Evolutionary conservation across 2,797 vertebrate genomes (phyloP).

Genomic region (Dipus sagitta): DNA sequence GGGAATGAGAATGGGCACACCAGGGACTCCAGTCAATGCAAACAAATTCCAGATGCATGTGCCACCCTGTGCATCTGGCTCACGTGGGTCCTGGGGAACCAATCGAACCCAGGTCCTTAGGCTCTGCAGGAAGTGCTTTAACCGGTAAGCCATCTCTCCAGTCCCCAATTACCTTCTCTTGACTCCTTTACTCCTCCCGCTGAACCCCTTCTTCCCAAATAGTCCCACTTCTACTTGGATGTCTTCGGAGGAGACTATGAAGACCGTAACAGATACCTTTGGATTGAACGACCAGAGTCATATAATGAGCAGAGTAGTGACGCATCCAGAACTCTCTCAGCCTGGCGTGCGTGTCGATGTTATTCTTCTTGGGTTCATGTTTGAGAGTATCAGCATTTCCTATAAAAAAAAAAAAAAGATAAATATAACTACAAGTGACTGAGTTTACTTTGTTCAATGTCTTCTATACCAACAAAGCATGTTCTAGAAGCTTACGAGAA

Average conservation of each 20-base stretch:
- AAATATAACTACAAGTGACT: constrained; percentile 43
- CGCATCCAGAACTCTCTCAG: constrained; percentile 94
- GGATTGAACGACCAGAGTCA: constrained; percentile 97
- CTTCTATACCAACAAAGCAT: constrained; percentile 18
- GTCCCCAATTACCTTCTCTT: too few species aligned
- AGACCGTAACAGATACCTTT: constrained; percentile 90
- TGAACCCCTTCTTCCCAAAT: too few species aligned
- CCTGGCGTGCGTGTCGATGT: constrained; percentile 94
- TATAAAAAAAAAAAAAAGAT: constrained; percentile 81
- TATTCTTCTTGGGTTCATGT: constrained; percentile 92
- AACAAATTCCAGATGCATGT: too few species aligned
- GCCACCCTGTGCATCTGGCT: too few species aligned
- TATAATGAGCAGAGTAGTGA: constrained; percentile 97
- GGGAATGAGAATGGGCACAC: too few species aligned
- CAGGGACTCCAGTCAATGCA: too few species aligned
- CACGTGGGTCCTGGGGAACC: too few species aligned
- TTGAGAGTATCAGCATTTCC: constrained; percentile 97
- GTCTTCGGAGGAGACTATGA: constrained; percentile 26
- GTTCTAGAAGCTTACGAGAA: neutral
- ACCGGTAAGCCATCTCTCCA: too few species aligned
- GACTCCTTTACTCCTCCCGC: too few species aligned
- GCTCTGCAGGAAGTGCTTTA: too few species aligned
- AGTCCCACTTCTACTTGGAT: too few species aligned
- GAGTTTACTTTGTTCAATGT: constrained; percentile 47
- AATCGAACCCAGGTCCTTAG: too few species aligned